Percentiles rank a stretch among this genome's conserved stretches.
Conservation (phyloP, 2,888 invertebrate genomes). For the Calameuta filiformis region DNA sequence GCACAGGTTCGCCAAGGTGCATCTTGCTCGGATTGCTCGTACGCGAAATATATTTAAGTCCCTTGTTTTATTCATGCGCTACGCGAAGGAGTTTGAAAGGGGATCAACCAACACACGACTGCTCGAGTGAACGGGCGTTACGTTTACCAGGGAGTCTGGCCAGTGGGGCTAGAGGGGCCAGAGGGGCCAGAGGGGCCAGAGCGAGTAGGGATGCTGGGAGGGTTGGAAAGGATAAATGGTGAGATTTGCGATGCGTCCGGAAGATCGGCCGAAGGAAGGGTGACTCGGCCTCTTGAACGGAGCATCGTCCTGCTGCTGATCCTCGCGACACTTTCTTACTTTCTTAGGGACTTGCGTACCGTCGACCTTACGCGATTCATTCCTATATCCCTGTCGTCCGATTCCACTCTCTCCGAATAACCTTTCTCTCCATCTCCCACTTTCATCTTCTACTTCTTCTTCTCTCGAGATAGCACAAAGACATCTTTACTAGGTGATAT, state of each 20-base stretch:
- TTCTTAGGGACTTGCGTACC: neutral
- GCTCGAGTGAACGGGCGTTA: slow-evolving; percentile 6
- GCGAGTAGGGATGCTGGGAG: neutral
- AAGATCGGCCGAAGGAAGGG: slow-evolving; percentile 19
- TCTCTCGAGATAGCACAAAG: neutral
- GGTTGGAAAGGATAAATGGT: slow-evolving; percentile 16
- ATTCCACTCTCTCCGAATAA: neutral
- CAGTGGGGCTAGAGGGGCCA: too few relatives aligned
- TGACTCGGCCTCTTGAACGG: slow-evolving; percentile 4
- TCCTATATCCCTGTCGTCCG: neutral
- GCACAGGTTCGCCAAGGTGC: slow-evolving; percentile 11
- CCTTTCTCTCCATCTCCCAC: neutral
- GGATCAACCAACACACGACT: neutral
- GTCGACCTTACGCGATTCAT: neutral
- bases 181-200: neutral
- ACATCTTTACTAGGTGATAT: neutral
- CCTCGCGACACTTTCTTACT: neutral
- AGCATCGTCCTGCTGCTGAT: neutral
- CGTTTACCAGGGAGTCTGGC: slow-evolving; percentile 11
- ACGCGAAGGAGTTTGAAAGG: slow-evolving; percentile 2
- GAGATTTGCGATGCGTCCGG: slow-evolving; percentile 19
- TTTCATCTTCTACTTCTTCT: neutral
- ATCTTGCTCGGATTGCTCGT: slow-evolving; percentile 2
- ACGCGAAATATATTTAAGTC: slow-evolving; percentile 22
- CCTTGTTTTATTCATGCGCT: slow-evolving; percentile 29